A percentile compares a stretch with the other conserved stretches of the same genome.
Evolutionary conservation across 2,888 invertebrate species (phyloP).

Genomic region (Philereme vetulata): DNA sequence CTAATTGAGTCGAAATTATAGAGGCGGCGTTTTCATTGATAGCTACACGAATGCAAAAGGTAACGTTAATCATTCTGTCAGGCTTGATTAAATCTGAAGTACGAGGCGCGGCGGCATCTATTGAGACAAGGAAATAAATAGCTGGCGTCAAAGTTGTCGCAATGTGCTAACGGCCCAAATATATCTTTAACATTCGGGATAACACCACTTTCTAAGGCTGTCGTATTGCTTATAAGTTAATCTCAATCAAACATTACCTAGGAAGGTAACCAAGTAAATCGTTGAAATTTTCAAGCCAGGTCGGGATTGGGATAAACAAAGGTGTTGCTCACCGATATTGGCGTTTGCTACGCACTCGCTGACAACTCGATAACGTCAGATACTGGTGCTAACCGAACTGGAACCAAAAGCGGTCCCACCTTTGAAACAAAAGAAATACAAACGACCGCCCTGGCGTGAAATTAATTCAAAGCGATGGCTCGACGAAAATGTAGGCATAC

Average conservation of each 20-base stretch:
- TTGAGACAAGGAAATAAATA: slow-evolving; percentile 76
- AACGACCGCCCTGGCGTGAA: slow-evolving; percentile 71
- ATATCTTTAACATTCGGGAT: slow-evolving; percentile 57
- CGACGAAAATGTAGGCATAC: slow-evolving; percentile 66
- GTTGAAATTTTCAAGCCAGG: too few species aligned
- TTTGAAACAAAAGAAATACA: slow-evolving; percentile 75
- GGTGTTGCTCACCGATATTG: too few species aligned
- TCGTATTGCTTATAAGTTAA: too few species aligned
- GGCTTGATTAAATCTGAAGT: slow-evolving; percentile 78
- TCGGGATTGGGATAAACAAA: too few species aligned
- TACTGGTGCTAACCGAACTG: slow-evolving; percentile 31
- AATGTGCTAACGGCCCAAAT: slow-evolving; percentile 74
- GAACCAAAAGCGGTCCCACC: slow-evolving; percentile 63
- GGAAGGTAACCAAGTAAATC: too few species aligned
- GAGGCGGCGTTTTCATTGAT: slow-evolving; percentile 59
- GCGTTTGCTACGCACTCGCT: too few species aligned
- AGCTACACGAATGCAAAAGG: slow-evolving; percentile 63
- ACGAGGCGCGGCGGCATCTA: slow-evolving; percentile 68
- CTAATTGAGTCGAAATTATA: slow-evolving; percentile 55
- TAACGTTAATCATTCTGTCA: slow-evolving; percentile 74
- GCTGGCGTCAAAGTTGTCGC: slow-evolving; percentile 71
- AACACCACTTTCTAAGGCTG: too few species aligned
- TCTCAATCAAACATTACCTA: too few species aligned
- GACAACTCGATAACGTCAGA: too few species aligned
- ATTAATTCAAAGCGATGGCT: slow-evolving; percentile 77